These are phyloP conservation scores for Heteractis magnifica DNA, from an alignment of 92 coral and sea anemone species.

Conservation along the genomic window DNA sequence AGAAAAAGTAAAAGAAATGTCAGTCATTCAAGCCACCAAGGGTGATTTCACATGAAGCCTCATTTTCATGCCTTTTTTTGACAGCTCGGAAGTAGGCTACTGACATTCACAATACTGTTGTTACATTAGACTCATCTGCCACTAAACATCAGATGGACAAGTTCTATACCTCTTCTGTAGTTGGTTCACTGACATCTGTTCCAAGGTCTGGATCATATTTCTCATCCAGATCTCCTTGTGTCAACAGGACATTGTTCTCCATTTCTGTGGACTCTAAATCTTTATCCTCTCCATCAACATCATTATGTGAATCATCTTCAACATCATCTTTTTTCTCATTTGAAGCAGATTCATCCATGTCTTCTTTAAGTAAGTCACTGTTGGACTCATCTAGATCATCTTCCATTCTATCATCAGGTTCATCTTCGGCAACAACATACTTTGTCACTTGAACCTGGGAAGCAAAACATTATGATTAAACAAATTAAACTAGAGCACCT, in stretches of 20 bases:
- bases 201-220: neutral
- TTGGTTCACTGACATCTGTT: neutral
- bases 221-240: neutral
- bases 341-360: constrained; percentile 11
- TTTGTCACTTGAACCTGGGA: constrained; percentile 63
- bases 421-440: constrained; percentile 59
- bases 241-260: constrained; percentile 15
- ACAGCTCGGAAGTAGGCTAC: too few species aligned
- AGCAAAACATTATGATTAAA: neutral
- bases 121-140: too few species aligned
- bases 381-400: constrained; percentile 32
- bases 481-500: too few species aligned
- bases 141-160: neutral
- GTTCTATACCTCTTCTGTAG: neutral
- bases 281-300: neutral
- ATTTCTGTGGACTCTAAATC: constrained; percentile 2
- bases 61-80: too few species aligned
- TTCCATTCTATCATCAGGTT: constrained; percentile 5
- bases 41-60: too few species aligned
- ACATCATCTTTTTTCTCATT: constrained; percentile 15
- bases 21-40: too few species aligned
- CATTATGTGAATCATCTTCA: constrained; percentile 18
- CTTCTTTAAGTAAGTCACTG: constrained; percentile 16
- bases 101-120: too few species aligned
- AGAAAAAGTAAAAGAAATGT: too few species aligned